Evolutionary conservation across 2,888 invertebrate genomes (phyloP).

Genomic region (Nomada flava): DNA sequence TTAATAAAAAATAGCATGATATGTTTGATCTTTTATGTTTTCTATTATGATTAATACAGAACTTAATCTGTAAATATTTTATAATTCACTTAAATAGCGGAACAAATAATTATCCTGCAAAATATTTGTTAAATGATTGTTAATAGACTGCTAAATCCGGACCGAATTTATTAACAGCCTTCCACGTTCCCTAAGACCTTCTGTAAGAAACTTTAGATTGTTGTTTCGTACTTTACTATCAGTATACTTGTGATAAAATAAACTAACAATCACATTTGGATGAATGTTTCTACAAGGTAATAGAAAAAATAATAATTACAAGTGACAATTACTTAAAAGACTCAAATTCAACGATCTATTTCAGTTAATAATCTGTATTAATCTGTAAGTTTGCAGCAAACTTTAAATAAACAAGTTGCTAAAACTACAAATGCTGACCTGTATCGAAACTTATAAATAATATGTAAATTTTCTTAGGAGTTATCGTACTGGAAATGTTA

Average conservation of each 20-base stretch:
- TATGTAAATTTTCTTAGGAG: background rate
- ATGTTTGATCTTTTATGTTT: background rate
- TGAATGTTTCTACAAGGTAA: background rate
- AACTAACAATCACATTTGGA: background rate
- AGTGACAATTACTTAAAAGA: no score
- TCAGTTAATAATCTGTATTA: no score
- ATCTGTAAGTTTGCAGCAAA: no score
- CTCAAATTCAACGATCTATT: no score
- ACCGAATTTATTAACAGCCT: background rate
- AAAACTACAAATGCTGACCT: background rate
- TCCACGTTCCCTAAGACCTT: background rate
- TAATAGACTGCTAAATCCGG: constrained; percentile 4
- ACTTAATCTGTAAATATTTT: background rate
- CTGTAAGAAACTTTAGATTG: no score
- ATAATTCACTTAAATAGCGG: background rate
- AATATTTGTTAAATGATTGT: constrained; percentile 12
- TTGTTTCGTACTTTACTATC: no score
- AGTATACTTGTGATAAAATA: no score
- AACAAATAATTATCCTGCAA: constrained; percentile 7
- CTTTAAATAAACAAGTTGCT: no score
- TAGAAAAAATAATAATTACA: no score
- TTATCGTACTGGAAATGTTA: background rate
- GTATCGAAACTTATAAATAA: background rate
- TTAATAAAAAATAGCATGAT: no score
- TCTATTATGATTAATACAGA: background rate